Percentiles rank a stretch among this genome's conserved stretches.
These are phyloP conservation scores for Trogon surrucura DNA, from an alignment of 2,113 vertebrate genomes.

Conservation along the genomic window DNA sequence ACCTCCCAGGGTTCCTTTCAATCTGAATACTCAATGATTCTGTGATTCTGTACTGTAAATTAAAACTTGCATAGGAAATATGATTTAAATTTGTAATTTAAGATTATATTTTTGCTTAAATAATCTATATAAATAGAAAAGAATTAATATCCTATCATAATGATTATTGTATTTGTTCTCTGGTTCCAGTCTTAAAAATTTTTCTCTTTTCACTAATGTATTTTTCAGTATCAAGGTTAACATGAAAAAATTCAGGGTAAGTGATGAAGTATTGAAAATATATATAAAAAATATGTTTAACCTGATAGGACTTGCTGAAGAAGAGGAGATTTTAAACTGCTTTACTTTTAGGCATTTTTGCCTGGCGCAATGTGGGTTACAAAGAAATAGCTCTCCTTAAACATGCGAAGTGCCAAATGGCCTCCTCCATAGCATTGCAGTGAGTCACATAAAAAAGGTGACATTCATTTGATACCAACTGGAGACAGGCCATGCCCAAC, in stretches of 20 bases:
- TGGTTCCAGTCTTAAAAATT: not conserved
- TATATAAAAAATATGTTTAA: constrained; percentile 8
- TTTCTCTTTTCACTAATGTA: not conserved
- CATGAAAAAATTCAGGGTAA: not conserved
- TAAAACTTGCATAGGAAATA: not conserved
- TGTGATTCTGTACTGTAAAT: not conserved
- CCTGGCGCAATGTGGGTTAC: not conserved
- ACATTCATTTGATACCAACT: not conserved
- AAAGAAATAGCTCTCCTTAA: not conserved
- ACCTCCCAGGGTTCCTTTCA: constrained; percentile 19
- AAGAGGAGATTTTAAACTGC: not conserved
- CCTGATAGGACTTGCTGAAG: not conserved
- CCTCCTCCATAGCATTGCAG: not conserved
- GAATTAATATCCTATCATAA: not conserved
- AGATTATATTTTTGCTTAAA: not conserved
- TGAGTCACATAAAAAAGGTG: not conserved
- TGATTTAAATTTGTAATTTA: not conserved
- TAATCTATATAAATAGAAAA: not conserved
- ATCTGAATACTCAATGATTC: not conserved
- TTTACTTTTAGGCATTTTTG: not conserved
- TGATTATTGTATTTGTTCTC: constrained; percentile 28
- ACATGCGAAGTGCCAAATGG: not conserved
- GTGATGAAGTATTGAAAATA: constrained; percentile 10
- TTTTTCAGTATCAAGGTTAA: not conserved
- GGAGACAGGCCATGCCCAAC: not conserved